phyloP scores from a whole-genome alignment of 2,113 vertebrate genomes.

The Bubo bubo region DNA sequence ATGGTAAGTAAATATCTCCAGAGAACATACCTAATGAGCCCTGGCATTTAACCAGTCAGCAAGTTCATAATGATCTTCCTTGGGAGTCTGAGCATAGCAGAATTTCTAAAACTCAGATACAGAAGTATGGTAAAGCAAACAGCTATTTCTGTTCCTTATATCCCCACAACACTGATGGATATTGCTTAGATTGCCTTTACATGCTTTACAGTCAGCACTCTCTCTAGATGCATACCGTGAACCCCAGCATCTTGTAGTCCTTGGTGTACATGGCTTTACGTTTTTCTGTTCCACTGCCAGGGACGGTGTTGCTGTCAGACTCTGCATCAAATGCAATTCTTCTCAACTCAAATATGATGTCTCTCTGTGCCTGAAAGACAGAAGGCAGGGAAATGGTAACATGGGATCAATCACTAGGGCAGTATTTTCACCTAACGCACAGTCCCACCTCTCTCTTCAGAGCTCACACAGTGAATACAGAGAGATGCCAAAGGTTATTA shows the following conservation, averaged over 20 bases:
- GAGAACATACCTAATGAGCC: neutral
- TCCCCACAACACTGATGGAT: neutral
- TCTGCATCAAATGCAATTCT: conserved; percentile 96
- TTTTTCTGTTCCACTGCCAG: conserved; percentile 87
- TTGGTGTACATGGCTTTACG: conserved; percentile 96
- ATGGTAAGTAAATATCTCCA: neutral
- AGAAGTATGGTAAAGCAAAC: neutral
- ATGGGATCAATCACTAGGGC: neutral
- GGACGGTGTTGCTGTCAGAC: conserved; percentile 79
- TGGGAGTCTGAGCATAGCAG: neutral
- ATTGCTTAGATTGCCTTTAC: neutral
- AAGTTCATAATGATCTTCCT: neutral
- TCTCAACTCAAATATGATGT: conserved; percentile 94
- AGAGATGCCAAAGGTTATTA: neutral
- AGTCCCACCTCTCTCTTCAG: neutral
- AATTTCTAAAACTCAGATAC: neutral
- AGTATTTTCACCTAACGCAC: neutral
- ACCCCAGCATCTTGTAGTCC: conserved; percentile 98
- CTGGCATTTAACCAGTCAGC: neutral
- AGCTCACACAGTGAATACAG: neutral
- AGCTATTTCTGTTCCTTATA: neutral
- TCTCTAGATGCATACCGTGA: conserved; percentile 82
- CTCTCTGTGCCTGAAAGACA: conserved; percentile 86
- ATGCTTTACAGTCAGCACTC: neutral
- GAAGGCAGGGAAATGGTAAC: neutral